Base-by-base conservation (phyloP, 1,140 invertebrate species). In the Holcopasites calliopsidis region DNA sequence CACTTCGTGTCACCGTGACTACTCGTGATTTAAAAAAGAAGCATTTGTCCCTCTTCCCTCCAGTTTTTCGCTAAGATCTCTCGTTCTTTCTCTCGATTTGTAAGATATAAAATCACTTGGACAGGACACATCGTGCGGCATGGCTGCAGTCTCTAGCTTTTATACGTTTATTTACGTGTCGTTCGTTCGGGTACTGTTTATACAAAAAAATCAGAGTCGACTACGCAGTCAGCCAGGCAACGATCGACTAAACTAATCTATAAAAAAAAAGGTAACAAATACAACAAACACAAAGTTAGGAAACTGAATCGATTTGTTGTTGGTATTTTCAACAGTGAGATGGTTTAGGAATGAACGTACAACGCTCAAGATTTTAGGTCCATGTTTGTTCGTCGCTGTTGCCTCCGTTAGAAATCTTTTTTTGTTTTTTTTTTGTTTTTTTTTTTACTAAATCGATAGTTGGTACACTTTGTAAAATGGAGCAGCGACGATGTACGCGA, bases 261-360 rank as follows among this genome's bases (percentile, higher is more conserved):
- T 87, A 86, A 91, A 90, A n/a, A n/a, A n/a, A n/a, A 90, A 88
- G 84, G 88, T 89, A 90, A 91, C 88, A 91, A 91, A 91, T 90
- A 89, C 89, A 88, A 88, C 88, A 86, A 87, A 88, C 85, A 83
- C 85, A 88, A 81, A n/a, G n/a, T n/a, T 89, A 86, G 71, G 85
- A 88, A 87, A 90, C 80, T 87, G 87, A 90, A 91, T 88, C 82
- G 83, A 82, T 81, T 85, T 81, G 81, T 89, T 85, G 84, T 83
- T 88, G 85, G n/a, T n/a, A n/a, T n/a, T n/a, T n/a, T 86, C 83
- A 85, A 84, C 83, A 84, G 73, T 87, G 76, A 87, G 84, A 80
- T 85, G 76, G 83, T 87, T 44, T 84, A 82, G 84, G 76, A 85
- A 83, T 85, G 72, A 86, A 87, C 78, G 80, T 83, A 79, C 83